These are phyloP conservation scores for Zapus hudsonius DNA, from an alignment of 2,113 vertebrate genomes.

Conservation along the genomic window DNA sequence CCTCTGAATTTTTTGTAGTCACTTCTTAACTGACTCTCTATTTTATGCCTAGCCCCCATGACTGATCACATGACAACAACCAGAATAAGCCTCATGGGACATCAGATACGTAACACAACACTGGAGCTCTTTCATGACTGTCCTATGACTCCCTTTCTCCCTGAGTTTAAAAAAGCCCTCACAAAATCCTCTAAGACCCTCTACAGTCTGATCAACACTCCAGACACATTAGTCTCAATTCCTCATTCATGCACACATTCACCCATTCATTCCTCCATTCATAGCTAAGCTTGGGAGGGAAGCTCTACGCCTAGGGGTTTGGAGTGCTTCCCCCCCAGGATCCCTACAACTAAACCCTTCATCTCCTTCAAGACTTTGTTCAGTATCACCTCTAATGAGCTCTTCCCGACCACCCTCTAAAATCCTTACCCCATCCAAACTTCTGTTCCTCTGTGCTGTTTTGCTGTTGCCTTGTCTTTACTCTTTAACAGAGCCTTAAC, in stretches of 20 bases:
- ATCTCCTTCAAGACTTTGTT: constrained; percentile 4
- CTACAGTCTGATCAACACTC: neutral
- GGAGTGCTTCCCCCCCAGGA: neutral
- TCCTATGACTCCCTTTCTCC: neutral
- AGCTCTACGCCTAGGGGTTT: neutral
- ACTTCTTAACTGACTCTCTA: neutral
- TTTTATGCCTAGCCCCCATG: neutral
- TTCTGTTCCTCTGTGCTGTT: neutral
- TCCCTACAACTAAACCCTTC: neutral
- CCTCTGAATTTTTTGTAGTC: too few species aligned
- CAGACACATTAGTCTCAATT: neutral
- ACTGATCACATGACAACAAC: neutral
- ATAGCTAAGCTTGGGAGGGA: neutral
- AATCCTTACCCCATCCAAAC: neutral
- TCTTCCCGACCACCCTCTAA: neutral
- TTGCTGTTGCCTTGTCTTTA: too few species aligned
- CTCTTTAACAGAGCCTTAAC: neutral
- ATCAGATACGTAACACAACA: neutral
- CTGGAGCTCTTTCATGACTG: neutral
- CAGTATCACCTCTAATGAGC: neutral
- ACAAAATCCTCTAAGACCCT: neutral
- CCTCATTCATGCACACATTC: neutral
- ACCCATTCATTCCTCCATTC: too few species aligned
- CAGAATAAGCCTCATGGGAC: neutral
- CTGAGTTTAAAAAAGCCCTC: neutral